Percentiles rank a stretch among this genome's conserved stretches.
These are phyloP conservation scores for Plotosus lineatus DNA, from an alignment of 2,113 vertebrate species.

Conservation along the genomic window DNA sequence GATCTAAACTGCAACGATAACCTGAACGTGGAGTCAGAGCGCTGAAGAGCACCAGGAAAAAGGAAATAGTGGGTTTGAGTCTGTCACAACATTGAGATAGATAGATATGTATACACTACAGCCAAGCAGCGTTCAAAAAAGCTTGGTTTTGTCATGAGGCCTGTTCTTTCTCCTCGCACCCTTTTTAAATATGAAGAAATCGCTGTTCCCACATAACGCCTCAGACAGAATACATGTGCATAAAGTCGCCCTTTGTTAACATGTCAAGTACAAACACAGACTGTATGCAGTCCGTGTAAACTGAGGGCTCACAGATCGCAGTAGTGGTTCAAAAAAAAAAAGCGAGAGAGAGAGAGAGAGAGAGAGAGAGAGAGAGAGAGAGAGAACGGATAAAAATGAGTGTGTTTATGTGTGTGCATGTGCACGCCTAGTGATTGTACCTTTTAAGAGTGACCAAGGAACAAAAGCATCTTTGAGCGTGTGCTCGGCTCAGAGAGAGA, in stretches of 20 bases:
- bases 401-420: conserved; percentile 47
- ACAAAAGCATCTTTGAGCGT: conserved; percentile 77
- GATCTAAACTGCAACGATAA: neutral
- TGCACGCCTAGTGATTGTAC: conserved; percentile 54
- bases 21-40: neutral
- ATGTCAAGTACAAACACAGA: neutral
- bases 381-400: neutral
- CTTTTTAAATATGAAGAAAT: conserved; percentile 36
- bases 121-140: neutral
- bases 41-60: neutral
- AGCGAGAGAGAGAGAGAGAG: conserved; percentile 21
- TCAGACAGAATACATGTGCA: conserved; percentile 23
- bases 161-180: conserved; percentile 5
- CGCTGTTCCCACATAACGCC: conserved; percentile 19
- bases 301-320: neutral
- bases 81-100: neutral
- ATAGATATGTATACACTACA: neutral
- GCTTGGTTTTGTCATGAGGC: neutral
- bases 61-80: neutral
- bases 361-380: neutral
- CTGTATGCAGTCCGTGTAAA: neutral
- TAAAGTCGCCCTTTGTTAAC: conserved; percentile 30
- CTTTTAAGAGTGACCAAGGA: conserved; percentile 72
- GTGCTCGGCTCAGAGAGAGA: conserved; percentile 45
- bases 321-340: conserved; percentile 53